Conservation (phyloP, 2,888 invertebrate species). For the Lasius platythorax region DNA sequence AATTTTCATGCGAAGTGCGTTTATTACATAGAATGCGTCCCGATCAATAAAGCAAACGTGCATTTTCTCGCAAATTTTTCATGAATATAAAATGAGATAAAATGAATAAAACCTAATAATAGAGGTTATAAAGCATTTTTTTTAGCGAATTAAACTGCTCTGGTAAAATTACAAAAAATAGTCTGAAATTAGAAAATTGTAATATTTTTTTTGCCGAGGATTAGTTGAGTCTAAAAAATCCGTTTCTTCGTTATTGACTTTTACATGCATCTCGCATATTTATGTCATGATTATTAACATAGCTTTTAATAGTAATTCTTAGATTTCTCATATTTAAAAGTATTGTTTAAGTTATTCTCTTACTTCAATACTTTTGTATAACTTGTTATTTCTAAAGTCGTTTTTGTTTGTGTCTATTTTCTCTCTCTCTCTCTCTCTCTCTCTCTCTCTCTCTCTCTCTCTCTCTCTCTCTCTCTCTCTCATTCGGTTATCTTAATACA, state of each 20-base stretch:
- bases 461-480: too few relatives aligned
- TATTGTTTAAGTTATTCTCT: not conserved
- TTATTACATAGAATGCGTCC: not conserved
- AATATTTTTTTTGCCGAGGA: not conserved
- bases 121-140: not conserved
- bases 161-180: not conserved
- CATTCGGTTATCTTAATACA: not conserved
- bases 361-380: not conserved
- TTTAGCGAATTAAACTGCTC: not conserved
- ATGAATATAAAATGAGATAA: not conserved
- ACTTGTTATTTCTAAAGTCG: not conserved
- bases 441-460: not conserved
- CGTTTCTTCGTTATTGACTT: not conserved
- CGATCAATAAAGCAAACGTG: not conserved
- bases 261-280: not conserved
- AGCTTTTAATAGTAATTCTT: not conserved
- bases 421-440: not conserved
- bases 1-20: not conserved
- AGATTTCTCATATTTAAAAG: not conserved
- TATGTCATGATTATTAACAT: not conserved
- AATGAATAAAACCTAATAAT: not conserved
- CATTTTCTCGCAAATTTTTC: not conserved
- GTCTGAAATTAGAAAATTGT: not conserved
- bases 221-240: not conserved
- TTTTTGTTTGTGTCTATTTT: not conserved